Conservation (phyloP, 2,797 vertebrate genomes). For the Paguma larvata region DNA sequence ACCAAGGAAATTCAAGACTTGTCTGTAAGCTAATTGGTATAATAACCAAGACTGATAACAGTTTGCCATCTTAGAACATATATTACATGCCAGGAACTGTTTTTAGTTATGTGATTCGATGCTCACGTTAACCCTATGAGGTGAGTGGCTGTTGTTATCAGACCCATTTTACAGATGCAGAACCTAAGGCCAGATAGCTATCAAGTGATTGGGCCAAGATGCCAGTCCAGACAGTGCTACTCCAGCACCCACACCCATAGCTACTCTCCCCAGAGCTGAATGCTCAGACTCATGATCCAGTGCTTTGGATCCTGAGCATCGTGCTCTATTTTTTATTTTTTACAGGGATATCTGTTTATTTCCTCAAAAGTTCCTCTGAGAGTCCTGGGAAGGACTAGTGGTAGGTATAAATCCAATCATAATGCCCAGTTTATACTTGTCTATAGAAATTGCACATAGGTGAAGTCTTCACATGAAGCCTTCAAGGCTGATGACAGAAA, state of each 20-base stretch:
- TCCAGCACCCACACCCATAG: background rate
- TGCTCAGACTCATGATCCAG: background rate
- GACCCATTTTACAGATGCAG: constrained; percentile 27
- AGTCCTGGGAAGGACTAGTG: background rate
- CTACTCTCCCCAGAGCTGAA: background rate
- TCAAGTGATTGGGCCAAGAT: background rate
- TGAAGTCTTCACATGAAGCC: background rate
- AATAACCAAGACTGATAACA: constrained; percentile 41
- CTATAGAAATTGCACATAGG: constrained; percentile 37
- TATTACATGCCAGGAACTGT: constrained; percentile 3
- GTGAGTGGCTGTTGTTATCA: background rate
- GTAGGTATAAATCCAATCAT: background rate
- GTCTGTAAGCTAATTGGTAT: background rate
- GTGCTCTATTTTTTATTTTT: background rate
- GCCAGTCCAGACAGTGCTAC: background rate
- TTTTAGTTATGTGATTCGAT: constrained; percentile 36
- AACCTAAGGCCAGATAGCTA: background rate
- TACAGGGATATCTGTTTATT: constrained; percentile 8
- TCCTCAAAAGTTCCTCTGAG: constrained; percentile 2
- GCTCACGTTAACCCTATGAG: background rate
- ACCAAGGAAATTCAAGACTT: background rate
- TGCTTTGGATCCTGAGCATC: background rate
- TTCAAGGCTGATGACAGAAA: constrained; percentile 21
- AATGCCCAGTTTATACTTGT: background rate
- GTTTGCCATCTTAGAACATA: constrained; percentile 50